Evolutionary conservation across 2,113 vertebrate genomes (phyloP).

Genomic region (Apodemus sylvaticus): DNA sequence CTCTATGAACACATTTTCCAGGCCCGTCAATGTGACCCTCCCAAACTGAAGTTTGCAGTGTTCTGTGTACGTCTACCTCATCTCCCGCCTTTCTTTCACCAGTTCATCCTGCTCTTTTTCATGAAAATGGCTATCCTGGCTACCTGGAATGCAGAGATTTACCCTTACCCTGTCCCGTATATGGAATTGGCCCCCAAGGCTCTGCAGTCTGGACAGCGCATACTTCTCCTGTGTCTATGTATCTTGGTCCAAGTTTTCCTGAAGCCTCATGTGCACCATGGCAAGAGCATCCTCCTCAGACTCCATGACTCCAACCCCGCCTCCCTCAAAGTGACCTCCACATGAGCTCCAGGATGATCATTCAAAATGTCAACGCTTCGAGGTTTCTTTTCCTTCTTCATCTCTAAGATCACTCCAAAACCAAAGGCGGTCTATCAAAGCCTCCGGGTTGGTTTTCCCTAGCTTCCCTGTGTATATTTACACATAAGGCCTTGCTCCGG

Average conservation of each 20-base stretch:
- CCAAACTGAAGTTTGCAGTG: slow-evolving; percentile 1
- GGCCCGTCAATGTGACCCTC: background rate
- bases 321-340: background rate
- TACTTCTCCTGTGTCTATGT: no score
- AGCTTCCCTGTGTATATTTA: no score
- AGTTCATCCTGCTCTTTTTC: background rate
- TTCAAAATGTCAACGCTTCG: background rate
- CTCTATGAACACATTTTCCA: background rate
- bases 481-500: background rate
- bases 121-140: background rate
- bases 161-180: background rate
- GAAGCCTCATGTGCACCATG: background rate
- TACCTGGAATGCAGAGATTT: background rate
- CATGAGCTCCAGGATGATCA: background rate
- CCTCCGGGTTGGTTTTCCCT: background rate
- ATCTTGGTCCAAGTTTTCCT: background rate
- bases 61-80: background rate
- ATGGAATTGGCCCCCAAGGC: background rate
- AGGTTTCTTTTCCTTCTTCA: background rate
- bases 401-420: background rate
- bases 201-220: background rate
- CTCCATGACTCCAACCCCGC: background rate
- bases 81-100: background rate
- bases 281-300: background rate
- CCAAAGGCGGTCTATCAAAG: no score